phyloP scores from a whole-genome alignment of 2,113 vertebrate genomes.

The Hippopotamus amphibius region DNA sequence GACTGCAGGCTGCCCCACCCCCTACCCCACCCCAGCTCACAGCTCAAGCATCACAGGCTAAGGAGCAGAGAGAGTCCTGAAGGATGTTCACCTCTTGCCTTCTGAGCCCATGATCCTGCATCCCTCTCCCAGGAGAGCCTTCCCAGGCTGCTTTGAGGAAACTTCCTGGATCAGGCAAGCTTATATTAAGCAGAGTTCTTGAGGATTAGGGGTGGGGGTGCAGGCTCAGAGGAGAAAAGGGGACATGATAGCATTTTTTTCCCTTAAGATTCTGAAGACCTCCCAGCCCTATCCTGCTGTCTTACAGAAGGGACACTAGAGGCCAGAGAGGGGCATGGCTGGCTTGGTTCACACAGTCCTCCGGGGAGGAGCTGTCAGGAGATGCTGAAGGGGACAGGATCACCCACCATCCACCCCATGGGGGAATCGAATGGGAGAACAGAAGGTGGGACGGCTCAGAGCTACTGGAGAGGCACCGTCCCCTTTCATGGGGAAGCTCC shows the following conservation, averaged over 20 bases:
- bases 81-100: neutral
- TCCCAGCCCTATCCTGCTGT: neutral
- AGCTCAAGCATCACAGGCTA: neutral
- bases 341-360: neutral
- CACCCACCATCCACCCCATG: too few relatives aligned
- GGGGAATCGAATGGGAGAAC: neutral
- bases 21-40: neutral
- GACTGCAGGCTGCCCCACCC: rapidly evolving
- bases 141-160: neutral
- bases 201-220: neutral
- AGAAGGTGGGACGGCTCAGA: neutral
- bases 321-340: neutral
- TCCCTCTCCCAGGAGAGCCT: neutral
- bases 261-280: neutral
- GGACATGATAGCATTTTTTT: neutral
- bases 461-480: neutral
- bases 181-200: neutral
- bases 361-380: neutral
- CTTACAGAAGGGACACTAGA: neutral
- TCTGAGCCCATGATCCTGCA: neutral
- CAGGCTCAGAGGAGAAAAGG: conserved; percentile 13
- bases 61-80: neutral
- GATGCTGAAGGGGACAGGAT: neutral
- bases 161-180: neutral
- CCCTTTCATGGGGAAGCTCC: neutral